Percentiles rank a stretch among this genome's conserved stretches.
Evolutionary conservation across 2,113 vertebrate genomes (phyloP).

Genomic region (Phalacrocorax aristotelis): DNA sequence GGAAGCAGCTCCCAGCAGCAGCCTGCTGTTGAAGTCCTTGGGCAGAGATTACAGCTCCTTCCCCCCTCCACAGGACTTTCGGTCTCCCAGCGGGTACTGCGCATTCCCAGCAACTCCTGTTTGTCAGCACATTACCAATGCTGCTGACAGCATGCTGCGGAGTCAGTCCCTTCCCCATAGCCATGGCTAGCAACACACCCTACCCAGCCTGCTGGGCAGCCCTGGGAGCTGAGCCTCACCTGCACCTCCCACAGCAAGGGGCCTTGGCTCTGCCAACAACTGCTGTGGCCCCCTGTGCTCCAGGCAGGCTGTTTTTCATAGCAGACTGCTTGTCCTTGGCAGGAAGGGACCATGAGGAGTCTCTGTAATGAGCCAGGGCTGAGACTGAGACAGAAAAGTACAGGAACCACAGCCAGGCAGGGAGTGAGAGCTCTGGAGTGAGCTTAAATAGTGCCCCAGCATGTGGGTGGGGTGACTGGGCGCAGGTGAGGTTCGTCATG

Average conservation of each 20-base stretch:
- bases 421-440: neutral
- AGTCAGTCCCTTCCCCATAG: neutral
- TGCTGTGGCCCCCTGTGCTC: neutral
- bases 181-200: neutral
- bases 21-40: neutral
- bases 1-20: neutral
- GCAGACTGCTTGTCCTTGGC: neutral
- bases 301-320: neutral
- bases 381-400: neutral
- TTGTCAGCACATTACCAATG: accelerated
- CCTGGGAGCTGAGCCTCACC: neutral
- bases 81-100: neutral
- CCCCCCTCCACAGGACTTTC: neutral
- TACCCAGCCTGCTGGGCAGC: neutral
- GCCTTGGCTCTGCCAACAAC: neutral
- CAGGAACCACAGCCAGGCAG: neutral
- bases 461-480: neutral
- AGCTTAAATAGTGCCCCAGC: neutral
- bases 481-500: neutral
- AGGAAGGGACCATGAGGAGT: neutral
- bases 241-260: neutral
- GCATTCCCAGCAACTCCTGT: neutral
- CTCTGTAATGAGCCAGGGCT: neutral
- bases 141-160: neutral
- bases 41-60: neutral